These are phyloP conservation scores for Epirrhoe alternata DNA, from an alignment of 2,888 invertebrate species.

Conservation along the genomic window DNA sequence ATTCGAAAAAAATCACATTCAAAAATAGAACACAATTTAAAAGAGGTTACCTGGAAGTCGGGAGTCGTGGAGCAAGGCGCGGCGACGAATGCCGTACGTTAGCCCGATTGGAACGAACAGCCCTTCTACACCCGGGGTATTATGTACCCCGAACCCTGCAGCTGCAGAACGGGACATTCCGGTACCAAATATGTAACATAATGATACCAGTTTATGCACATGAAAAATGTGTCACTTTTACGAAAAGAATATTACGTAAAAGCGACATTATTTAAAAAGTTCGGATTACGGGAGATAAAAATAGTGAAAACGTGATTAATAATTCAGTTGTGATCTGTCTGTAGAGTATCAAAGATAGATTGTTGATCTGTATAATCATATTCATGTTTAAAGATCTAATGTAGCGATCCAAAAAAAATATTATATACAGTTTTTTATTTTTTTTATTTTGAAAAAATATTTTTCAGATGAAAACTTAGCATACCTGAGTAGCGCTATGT, in stretches of 20 bases:
- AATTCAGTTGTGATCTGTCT: no score
- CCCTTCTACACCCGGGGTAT: slow-evolving; percentile 27
- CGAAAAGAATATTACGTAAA: neutral
- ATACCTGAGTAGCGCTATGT: no score
- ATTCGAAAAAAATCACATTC: slow-evolving; percentile 20
- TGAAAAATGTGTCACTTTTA: neutral
- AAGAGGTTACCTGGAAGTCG: slow-evolving; percentile 50
- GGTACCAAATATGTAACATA: slow-evolving; percentile 59
- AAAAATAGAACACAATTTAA: slow-evolving; percentile 27
- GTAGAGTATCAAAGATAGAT: no score
- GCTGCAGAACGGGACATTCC: slow-evolving; percentile 51
- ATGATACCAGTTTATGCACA: neutral
- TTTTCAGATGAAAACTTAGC: no score
- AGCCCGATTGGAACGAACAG: slow-evolving; percentile 44
- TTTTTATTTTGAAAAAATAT: no score
- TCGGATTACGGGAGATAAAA: neutral
- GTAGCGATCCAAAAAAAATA: no score
- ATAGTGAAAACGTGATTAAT: neutral
- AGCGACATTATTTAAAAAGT: neutral
- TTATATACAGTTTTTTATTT: no score
- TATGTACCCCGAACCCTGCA: slow-evolving; percentile 53
- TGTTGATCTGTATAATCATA: no score
- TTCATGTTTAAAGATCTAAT: no score
- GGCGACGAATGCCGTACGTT: slow-evolving; percentile 73
- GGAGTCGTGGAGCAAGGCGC: slow-evolving; percentile 59